These are phyloP conservation scores for Spea hammondii DNA, from an alignment of 2,797 vertebrate species.

Conservation along the genomic window DNA sequence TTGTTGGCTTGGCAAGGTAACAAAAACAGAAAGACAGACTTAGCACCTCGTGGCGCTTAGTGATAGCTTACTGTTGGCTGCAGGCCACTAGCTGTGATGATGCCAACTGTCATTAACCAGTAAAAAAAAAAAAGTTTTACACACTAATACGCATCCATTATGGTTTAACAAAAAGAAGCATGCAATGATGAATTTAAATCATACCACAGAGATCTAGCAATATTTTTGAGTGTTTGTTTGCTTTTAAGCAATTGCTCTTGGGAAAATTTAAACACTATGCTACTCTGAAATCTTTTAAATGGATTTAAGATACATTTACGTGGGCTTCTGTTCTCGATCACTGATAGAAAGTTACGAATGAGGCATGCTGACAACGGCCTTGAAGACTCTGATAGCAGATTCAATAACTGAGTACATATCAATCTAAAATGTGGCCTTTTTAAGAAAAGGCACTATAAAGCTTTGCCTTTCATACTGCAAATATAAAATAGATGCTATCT, in stretches of 20 bases:
- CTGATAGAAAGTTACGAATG: slow-evolving; percentile 41
- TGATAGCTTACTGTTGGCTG: slow-evolving; percentile 10
- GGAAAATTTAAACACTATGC: slow-evolving; percentile 36
- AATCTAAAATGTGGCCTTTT: too few relatives aligned
- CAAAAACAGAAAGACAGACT: not conserved
- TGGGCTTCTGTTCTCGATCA: slow-evolving; percentile 57
- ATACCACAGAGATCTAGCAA: slow-evolving; percentile 22
- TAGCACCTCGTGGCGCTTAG: not conserved
- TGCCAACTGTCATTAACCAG: slow-evolving; percentile 1
- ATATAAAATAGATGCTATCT: too few relatives aligned
- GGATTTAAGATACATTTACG: slow-evolving; percentile 56
- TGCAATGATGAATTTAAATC: slow-evolving; percentile 30
- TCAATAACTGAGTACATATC: too few relatives aligned
- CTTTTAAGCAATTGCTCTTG: not conserved
- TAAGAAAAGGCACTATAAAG: too few relatives aligned
- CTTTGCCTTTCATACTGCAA: too few relatives aligned
- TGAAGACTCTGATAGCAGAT: too few relatives aligned
- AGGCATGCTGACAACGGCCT: not conserved
- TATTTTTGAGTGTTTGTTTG: not conserved
- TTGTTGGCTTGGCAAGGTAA: not conserved
- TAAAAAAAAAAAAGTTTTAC: slow-evolving; percentile 10
- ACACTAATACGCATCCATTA: not conserved
- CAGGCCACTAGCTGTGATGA: not conserved
- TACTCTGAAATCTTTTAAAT: slow-evolving; percentile 57
- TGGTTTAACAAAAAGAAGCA: slow-evolving; percentile 9